Evolutionary conservation across 2,888 invertebrate genomes (phyloP).

Genomic region (Parnassius smintheus): DNA sequence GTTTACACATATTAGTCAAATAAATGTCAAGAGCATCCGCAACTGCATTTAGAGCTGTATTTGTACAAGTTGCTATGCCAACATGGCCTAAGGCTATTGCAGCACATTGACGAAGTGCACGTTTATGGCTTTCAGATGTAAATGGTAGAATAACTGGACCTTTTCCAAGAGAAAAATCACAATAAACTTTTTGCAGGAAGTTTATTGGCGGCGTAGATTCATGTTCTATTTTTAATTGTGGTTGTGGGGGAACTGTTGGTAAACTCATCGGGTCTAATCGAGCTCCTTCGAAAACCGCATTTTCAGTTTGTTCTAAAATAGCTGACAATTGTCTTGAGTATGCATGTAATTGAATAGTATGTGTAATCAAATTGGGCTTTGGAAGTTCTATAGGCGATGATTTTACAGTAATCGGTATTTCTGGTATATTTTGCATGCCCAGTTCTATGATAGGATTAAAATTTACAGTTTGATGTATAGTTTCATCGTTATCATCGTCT

Average conservation of each 20-base stretch:
- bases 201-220: conserved; percentile 59
- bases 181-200: conserved; percentile 66
- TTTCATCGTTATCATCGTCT: conserved; percentile 56
- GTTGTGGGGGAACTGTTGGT: conserved; percentile 60
- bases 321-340: conserved; percentile 59
- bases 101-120: conserved; percentile 68
- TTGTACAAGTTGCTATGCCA: conserved; percentile 63
- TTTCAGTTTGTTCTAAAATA: conserved; percentile 64
- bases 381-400: conserved; percentile 72
- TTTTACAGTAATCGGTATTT: conserved; percentile 71
- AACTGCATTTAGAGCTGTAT: conserved; percentile 60
- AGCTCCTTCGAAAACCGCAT: conserved; percentile 57
- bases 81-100: conserved; percentile 71
- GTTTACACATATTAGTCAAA: conserved; percentile 68
- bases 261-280: conserved; percentile 57
- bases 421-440: conserved; percentile 76
- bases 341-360: conserved; percentile 69
- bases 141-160: conserved; percentile 66
- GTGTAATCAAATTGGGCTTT: conserved; percentile 67
- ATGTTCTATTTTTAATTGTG: conserved; percentile 57
- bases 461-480: conserved; percentile 66
- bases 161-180: conserved; percentile 70
- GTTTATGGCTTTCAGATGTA: conserved; percentile 71
- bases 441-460: conserved; percentile 76
- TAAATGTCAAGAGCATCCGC: conserved; percentile 68